Conservation (phyloP, 1,140 invertebrate genomes). For the Gerris buenoi region DNA sequence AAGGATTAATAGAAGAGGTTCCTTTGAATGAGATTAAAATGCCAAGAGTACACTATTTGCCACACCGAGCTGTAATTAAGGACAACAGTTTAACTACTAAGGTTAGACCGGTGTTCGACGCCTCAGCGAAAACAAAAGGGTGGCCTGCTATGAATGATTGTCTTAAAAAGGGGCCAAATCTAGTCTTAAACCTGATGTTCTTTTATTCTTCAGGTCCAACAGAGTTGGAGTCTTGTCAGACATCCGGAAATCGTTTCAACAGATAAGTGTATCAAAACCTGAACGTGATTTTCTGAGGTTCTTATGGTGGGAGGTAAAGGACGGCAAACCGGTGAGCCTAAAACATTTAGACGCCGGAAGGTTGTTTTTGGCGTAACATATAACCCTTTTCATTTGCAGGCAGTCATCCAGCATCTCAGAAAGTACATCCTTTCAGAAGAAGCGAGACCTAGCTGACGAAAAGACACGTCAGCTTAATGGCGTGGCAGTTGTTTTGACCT, state of each 20-base stretch:
- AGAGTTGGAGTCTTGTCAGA: no score
- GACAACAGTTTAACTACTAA: no score
- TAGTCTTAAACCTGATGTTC: conserved; percentile 1
- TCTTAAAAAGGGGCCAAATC: conserved; percentile 6
- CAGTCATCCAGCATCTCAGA: background rate
- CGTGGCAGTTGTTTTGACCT: background rate
- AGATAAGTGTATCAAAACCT: no score
- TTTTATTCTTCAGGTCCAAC: no score
- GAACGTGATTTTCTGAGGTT: no score
- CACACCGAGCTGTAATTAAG: conserved; percentile 5
- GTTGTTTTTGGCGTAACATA: conserved; percentile 7
- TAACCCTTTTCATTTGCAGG: conserved; percentile 3
- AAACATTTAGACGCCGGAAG: conserved; percentile 4
- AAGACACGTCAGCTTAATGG: background rate
- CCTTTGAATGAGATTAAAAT: background rate
- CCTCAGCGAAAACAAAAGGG: conserved; percentile 1
- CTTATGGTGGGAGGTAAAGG: no score
- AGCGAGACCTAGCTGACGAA: background rate
- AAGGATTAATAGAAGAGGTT: no score
- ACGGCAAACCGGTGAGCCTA: background rate
- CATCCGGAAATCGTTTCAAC: no score
- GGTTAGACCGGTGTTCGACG: no score
- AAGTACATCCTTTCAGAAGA: no score
- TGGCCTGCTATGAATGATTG: background rate
- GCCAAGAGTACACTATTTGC: background rate